Base-by-base conservation (phyloP, 1,140 invertebrate species). In the Polyergus mexicanus region DNA sequence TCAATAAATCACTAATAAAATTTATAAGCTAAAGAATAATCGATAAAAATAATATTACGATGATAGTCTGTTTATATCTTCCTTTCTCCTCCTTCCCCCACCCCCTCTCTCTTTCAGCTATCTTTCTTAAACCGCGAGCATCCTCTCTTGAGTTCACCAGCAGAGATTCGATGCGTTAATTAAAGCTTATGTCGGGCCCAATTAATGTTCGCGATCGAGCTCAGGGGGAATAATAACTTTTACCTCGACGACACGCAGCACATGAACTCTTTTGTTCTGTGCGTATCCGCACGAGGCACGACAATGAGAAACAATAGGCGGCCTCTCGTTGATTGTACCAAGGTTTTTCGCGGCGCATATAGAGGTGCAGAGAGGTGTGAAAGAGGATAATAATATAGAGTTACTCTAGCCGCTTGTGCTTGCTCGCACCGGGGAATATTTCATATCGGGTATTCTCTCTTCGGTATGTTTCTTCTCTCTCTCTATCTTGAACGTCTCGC, bases 301-400 rank as follows among this genome's bases (percentile, higher is more conserved):
- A 92, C 92, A 93, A 92, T 92, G 84, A 91, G 84, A 92, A 81
- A 94, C 92, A 94, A 94, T 93, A 85, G 86, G 56, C 78, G 28
- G 84, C 87, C 84, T 92, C 91, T 92, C 91, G 93, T 94, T 93
- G 92, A 94, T 94, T 92, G 91, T 94, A 90, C 87, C 92, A 76
- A 89, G 91, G 91, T 51, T 93, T 86, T 90, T 85, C 89, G 81
- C 86, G 87, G 75, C 90, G 89, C 89, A 92, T 51, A 51, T 94
- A 93, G 92, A 93, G 86, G 91, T 90, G 91, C 93, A 94, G 77
- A 86, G 91, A 95, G 93, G 94, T 95, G 94, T 95, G 94, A 95
- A 95, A 94, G 94, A 93, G 94, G 94, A 94, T 94, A 94, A 95
- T 94, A 94, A 95, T 95, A 95, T 95, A 94, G 92, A 94, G 94